Percentiles rank a stretch among this genome's conserved stretches.
These are phyloP conservation scores for Epirrhoe alternata DNA, from an alignment of 2,888 invertebrate genomes.

Conservation along the genomic window DNA sequence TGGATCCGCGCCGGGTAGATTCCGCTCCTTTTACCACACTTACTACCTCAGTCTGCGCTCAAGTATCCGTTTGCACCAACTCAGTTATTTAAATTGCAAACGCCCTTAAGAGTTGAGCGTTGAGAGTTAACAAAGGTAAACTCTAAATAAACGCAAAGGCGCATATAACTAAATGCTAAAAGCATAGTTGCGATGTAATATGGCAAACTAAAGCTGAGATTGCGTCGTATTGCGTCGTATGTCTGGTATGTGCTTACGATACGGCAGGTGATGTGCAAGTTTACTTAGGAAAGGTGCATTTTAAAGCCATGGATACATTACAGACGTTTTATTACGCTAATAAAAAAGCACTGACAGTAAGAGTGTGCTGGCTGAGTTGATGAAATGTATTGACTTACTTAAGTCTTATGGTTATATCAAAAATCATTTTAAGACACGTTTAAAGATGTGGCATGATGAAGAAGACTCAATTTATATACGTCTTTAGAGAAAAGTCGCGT, in stretches of 20 bases:
- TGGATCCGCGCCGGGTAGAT: too few species aligned
- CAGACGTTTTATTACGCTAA: background rate
- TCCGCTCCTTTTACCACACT: background rate
- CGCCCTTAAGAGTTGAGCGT: background rate
- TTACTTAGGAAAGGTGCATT: conserved; percentile 4
- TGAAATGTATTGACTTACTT: background rate
- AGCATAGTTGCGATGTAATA: conserved; percentile 51
- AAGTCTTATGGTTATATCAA: background rate
- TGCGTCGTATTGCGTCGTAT: conserved; percentile 43
- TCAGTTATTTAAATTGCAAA: background rate
- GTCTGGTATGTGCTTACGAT: conserved; percentile 32
- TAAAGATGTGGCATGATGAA: background rate
- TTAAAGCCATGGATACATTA: background rate
- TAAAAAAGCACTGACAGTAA: background rate
- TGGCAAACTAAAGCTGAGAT: conserved; percentile 55
- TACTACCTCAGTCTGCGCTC: background rate
- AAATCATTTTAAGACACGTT: background rate
- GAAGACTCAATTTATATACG: background rate
- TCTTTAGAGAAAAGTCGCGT: background rate
- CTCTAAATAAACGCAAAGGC: conserved; percentile 6
- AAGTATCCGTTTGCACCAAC: background rate
- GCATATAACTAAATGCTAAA: conserved; percentile 42
- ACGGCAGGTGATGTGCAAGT: conserved; percentile 21
- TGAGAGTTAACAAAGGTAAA: background rate
- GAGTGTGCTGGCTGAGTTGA: background rate